A percentile compares a stretch with the other conserved stretches of the same genome.
phyloP scores from a whole-genome alignment of 2,797 vertebrate genomes.

The Zalophus californianus region DNA sequence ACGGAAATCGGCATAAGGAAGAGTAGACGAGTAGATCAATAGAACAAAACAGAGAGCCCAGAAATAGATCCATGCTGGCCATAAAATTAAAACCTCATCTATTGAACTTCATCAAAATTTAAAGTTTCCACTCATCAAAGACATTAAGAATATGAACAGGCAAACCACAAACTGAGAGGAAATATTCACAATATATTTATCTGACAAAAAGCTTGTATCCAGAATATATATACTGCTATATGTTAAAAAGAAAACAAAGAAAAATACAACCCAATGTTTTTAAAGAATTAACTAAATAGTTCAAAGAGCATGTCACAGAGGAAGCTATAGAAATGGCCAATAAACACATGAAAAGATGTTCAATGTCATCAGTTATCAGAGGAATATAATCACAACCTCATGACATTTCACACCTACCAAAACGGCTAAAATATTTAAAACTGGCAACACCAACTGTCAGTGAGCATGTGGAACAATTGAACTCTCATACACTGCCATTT shows the following conservation, averaged over 20 bases:
- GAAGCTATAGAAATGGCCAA: neutral
- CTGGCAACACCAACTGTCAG: too few relatives aligned
- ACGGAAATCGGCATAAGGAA: neutral
- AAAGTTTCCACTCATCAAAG: slow-evolving; percentile 5
- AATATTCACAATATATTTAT: neutral
- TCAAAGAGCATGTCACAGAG: neutral
- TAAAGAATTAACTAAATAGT: neutral
- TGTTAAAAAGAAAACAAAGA: neutral
- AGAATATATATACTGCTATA: neutral
- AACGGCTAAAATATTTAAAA: neutral
- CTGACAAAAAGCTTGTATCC: neutral
- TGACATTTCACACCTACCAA: neutral
- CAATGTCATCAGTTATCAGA: neutral
- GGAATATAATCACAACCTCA: neutral
- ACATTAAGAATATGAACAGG: neutral
- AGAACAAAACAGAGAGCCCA: neutral
- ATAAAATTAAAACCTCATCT: slow-evolving; percentile 34
- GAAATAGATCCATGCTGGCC: neutral
- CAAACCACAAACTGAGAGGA: neutral
- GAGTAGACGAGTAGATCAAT: neutral
- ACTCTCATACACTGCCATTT: rapidly evolving
- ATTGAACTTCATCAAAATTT: neutral
- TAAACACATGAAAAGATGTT: neutral
- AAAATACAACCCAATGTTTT: neutral
- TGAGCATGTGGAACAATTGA: neutral